A percentile compares a stretch with the other conserved stretches of the same genome.
These are phyloP conservation scores for Seriola rivoliana DNA, from an alignment of 2,113 vertebrate species.

Conservation along the genomic window DNA sequence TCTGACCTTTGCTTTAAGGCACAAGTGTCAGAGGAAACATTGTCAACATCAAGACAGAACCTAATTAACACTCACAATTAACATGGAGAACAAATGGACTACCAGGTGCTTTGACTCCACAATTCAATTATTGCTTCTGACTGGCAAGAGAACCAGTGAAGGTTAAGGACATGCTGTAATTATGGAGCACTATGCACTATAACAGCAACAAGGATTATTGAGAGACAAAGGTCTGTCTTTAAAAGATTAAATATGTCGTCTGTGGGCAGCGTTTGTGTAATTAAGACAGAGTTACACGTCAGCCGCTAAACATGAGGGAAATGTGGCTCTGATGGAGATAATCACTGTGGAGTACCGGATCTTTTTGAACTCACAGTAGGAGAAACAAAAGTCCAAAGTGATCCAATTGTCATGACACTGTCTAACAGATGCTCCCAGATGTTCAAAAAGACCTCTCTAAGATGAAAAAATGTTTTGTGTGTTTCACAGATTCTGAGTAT, in stretches of 20 bases:
- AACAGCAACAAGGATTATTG: slow-evolving; percentile 41
- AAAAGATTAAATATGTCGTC: slow-evolving; percentile 61
- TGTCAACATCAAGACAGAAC: slow-evolving; percentile 53
- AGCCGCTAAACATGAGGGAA: slow-evolving; percentile 46
- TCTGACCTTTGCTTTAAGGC: slow-evolving; percentile 10
- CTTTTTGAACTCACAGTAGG: not conserved
- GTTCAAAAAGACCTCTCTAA: not conserved
- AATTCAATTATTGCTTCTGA: slow-evolving; percentile 74
- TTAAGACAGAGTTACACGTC: slow-evolving; percentile 37
- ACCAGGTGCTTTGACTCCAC: slow-evolving; percentile 70
- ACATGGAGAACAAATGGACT: slow-evolving; percentile 69
- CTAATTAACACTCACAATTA: slow-evolving; percentile 77
- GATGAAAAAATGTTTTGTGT: not conserved
- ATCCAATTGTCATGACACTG: not conserved
- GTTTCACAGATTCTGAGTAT: not conserved
- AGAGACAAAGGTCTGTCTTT: slow-evolving; percentile 54
- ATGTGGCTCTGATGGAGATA: slow-evolving; percentile 50
- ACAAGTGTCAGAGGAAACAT: slow-evolving; percentile 32
- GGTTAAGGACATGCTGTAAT: slow-evolving; percentile 63
- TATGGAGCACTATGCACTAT: slow-evolving; percentile 38
- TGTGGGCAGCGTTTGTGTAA: slow-evolving; percentile 34
- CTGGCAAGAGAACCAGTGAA: slow-evolving; percentile 51
- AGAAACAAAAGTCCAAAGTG: not conserved
- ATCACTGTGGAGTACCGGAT: slow-evolving; percentile 21
- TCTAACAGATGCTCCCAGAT: not conserved